Evolutionary conservation across 92 coral and sea anemone species (phyloP).

Genomic region (Phenganax marumi): DNA sequence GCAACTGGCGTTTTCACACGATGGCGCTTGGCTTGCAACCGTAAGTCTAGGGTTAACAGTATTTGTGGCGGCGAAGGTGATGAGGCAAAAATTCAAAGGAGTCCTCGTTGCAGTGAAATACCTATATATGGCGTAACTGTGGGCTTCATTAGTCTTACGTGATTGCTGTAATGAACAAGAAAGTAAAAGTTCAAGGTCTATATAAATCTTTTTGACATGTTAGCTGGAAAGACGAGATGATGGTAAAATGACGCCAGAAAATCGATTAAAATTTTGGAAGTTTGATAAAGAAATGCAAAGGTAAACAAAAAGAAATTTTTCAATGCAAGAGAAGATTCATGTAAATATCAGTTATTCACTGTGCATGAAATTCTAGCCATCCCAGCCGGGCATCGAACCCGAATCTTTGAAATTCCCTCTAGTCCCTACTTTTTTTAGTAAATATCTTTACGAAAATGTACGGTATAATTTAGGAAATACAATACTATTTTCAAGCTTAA

Average conservation of each 20-base stretch:
- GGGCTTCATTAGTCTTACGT: background rate
- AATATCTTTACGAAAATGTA: too few relatives aligned
- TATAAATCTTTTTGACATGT: background rate
- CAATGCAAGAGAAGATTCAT: too few relatives aligned
- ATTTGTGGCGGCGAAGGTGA: too few relatives aligned
- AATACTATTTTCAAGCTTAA: too few relatives aligned
- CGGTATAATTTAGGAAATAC: too few relatives aligned
- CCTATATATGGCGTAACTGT: background rate
- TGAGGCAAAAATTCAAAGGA: too few relatives aligned
- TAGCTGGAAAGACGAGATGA: constrained; percentile 92
- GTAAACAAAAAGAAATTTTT: constrained; percentile 42
- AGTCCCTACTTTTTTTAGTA: too few relatives aligned
- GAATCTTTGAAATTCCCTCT: too few relatives aligned
- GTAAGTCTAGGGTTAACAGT: constrained; percentile 45
- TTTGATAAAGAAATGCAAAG: constrained; percentile 66
- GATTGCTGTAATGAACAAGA: background rate
- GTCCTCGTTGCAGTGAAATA: too few relatives aligned
- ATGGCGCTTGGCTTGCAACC: constrained; percentile 93
- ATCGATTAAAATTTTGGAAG: constrained; percentile 84
- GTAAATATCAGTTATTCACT: too few relatives aligned
- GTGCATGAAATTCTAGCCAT: too few relatives aligned
- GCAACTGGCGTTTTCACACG: constrained; percentile 66
- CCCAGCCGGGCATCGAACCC: too few relatives aligned
- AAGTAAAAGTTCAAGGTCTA: background rate
- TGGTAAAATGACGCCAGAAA: constrained; percentile 66